A percentile compares a stretch with the other conserved stretches of the same genome.
Conservation (phyloP, 2,113 vertebrate species). For the Dascyllus trimaculatus region DNA sequence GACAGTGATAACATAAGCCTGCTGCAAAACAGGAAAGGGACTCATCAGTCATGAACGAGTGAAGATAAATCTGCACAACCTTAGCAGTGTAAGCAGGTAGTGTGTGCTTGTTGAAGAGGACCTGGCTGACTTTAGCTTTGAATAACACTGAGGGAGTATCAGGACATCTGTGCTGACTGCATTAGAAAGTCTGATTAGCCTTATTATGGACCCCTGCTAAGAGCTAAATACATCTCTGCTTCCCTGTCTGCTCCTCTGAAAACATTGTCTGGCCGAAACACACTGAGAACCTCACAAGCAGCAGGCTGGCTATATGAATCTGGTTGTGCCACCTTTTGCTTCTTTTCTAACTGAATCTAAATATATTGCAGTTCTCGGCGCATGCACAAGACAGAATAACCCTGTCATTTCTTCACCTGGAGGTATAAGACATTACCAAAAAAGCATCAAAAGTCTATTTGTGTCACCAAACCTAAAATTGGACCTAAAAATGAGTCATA, state of each 20-base stretch:
- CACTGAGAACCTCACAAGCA: too few relatives aligned
- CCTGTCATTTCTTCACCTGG: too few relatives aligned
- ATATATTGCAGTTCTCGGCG: too few relatives aligned
- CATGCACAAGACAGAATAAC: too few relatives aligned
- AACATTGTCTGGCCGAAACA: too few relatives aligned
- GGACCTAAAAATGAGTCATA: neutral
- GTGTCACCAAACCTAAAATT: neutral
- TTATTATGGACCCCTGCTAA: neutral
- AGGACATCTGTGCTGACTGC: neutral
- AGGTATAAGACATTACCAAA: neutral
- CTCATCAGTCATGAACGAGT: neutral
- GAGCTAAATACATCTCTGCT: neutral
- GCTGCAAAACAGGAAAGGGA: neutral
- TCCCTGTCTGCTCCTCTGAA: neutral
- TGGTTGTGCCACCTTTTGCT: too few relatives aligned
- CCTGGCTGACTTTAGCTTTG: neutral
- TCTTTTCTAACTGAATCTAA: too few relatives aligned
- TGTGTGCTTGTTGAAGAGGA: neutral
- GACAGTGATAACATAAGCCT: too few relatives aligned
- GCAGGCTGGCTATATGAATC: too few relatives aligned
- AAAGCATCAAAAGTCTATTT: neutral
- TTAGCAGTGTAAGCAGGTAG: too few relatives aligned
- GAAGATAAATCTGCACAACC: too few relatives aligned
- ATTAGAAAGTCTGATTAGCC: neutral
- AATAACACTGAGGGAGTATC: neutral